Conservation (phyloP, 2,888 invertebrate species). For the Octodonta nipae region DNA sequence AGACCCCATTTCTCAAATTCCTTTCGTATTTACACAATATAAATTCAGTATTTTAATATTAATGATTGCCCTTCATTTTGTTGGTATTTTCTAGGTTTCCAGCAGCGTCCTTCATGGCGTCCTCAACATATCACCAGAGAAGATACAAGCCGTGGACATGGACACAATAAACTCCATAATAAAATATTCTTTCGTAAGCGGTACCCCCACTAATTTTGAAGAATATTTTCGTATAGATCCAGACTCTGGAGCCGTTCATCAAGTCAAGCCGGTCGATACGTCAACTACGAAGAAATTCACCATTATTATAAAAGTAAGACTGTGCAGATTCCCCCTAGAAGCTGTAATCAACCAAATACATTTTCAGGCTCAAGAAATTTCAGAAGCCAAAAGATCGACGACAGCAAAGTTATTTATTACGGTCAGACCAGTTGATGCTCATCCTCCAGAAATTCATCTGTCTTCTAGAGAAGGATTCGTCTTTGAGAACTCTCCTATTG, state of each 20-base stretch:
- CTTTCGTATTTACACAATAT: no score
- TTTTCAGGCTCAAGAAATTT: slow-evolving; percentile 60
- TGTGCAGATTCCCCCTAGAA: no score
- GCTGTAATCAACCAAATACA: not conserved
- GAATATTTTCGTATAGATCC: slow-evolving; percentile 76
- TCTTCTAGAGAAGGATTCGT: slow-evolving; percentile 64
- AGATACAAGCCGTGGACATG: slow-evolving; percentile 81
- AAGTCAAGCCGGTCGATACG: slow-evolving; percentile 68
- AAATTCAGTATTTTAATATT: no score
- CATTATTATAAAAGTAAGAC: slow-evolving; percentile 66
- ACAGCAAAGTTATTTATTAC: slow-evolving; percentile 70
- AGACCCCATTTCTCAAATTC: no score
- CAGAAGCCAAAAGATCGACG: slow-evolving; percentile 64
- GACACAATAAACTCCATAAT: slow-evolving; percentile 77
- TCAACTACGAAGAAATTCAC: slow-evolving; percentile 64
- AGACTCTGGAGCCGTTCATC: slow-evolving; percentile 66
- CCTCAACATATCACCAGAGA: slow-evolving; percentile 69
- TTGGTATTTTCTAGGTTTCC: slow-evolving; percentile 45
- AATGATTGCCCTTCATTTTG: not conserved
- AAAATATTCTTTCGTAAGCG: slow-evolving; percentile 67
- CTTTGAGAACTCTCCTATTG: slow-evolving; percentile 72
- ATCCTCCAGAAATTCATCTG: slow-evolving; percentile 65
- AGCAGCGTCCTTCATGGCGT: slow-evolving; percentile 74
- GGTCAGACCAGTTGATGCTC: slow-evolving; percentile 75
- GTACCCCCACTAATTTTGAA: slow-evolving; percentile 60